Evolutionary conservation across 2,888 invertebrate species (phyloP).

Genomic region (Cataglyphis albicans): DNA sequence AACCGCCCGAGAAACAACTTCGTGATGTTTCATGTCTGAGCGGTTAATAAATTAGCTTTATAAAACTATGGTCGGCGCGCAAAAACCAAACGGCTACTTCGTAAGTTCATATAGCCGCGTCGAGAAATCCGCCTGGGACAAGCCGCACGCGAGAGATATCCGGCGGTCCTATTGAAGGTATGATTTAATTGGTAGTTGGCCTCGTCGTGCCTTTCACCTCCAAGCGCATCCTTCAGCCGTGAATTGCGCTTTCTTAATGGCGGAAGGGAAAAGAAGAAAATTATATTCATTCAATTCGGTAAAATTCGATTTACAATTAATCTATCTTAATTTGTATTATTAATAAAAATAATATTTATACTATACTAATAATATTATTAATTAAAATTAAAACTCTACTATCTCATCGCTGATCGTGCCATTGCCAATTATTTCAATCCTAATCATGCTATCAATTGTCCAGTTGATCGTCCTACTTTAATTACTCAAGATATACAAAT

Average conservation of each 20-base stretch:
- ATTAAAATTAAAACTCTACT: neutral
- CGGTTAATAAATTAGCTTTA: slow-evolving; percentile 76
- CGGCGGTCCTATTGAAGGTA: slow-evolving; percentile 70
- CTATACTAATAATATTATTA: neutral
- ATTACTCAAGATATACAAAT: too few relatives aligned
- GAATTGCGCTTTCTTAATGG: slow-evolving; percentile 35
- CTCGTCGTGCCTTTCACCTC: slow-evolving; percentile 74
- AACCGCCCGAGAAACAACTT: slow-evolving; percentile 59
- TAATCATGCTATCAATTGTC: too few relatives aligned
- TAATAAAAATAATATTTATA: slow-evolving; percentile 18
- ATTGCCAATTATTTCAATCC: too few relatives aligned
- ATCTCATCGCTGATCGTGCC: too few relatives aligned
- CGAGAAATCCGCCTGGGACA: slow-evolving; percentile 61
- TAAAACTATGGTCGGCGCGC: slow-evolving; percentile 58
- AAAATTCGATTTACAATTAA: neutral
- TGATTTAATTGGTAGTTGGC: slow-evolving; percentile 75
- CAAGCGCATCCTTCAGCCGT: slow-evolving; percentile 63
- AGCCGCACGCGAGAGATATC: slow-evolving; percentile 64
- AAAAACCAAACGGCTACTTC: slow-evolving; percentile 71
- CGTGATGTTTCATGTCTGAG: slow-evolving; percentile 65
- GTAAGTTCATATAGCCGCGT: slow-evolving; percentile 65
- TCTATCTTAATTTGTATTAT: neutral
- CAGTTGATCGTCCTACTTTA: too few relatives aligned
- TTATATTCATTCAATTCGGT: slow-evolving; percentile 27
- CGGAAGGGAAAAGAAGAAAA: neutral